These are phyloP conservation scores for Indri indri DNA, from an alignment of 2,113 vertebrate genomes.

Conservation along the genomic window DNA sequence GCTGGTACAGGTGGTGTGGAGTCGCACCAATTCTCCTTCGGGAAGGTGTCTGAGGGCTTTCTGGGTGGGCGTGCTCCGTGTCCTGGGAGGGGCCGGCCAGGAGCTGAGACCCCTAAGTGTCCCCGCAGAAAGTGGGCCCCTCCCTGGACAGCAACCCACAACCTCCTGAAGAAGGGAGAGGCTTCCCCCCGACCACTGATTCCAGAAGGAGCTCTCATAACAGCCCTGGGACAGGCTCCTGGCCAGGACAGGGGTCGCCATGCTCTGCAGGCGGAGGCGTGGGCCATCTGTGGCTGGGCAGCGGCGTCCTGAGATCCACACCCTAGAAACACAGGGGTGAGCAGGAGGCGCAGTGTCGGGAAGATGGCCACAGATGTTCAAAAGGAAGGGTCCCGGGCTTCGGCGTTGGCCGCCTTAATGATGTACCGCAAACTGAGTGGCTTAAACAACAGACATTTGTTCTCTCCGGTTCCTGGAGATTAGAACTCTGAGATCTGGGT, in stretches of 20 bases:
- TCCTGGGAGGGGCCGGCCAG: not conserved
- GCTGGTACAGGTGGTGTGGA: fast-evolving
- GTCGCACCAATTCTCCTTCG: fast-evolving
- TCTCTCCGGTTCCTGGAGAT: fast-evolving
- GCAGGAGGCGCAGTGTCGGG: not conserved
- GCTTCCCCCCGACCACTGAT: fast-evolving
- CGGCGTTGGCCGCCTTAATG: fast-evolving
- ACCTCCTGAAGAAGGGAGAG: fast-evolving
- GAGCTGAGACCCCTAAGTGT: fast-evolving
- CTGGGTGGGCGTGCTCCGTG: fast-evolving
- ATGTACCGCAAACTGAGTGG: fast-evolving
- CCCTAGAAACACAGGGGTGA: too few relatives aligned
- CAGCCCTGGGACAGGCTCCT: not conserved
- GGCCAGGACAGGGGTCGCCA: not conserved
- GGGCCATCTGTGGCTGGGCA: not conserved
- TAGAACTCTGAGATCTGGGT: fast-evolving
- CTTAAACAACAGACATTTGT: not conserved
- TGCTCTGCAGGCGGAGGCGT: fast-evolving
- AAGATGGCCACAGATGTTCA: not conserved
- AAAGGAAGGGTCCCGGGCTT: not conserved
- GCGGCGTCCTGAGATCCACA: fast-evolving
- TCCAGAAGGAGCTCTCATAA: not conserved
- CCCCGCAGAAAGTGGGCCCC: fast-evolving
- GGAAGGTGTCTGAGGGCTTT: fast-evolving
- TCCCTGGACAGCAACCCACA: not conserved